phyloP scores from a whole-genome alignment of 1,140 invertebrate species.

The Rhopalosiphum padi region DNA sequence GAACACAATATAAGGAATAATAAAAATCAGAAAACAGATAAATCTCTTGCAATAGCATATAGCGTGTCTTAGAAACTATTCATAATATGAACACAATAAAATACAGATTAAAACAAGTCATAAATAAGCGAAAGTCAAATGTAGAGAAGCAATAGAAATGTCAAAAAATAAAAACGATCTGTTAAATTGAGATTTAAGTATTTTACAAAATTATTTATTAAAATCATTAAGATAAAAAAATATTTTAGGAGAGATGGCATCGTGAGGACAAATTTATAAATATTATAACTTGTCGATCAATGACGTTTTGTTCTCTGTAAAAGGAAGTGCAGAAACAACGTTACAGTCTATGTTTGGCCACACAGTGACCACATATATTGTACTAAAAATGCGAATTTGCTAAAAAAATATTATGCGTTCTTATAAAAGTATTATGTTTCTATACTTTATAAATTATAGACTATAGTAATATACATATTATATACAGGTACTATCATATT shows the following conservation, averaged over 20 bases:
- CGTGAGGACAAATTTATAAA: background rate
- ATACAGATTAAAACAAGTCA: conserved; percentile 1
- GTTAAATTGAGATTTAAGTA: background rate
- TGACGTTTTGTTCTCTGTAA: background rate
- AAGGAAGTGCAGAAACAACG: background rate
- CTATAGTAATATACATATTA: background rate
- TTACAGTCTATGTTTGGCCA: background rate
- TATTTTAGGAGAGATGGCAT: background rate
- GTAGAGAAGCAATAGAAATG: background rate
- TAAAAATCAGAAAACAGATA: background rate
- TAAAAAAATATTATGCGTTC: background rate
- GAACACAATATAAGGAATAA: background rate
- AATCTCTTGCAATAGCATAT: background rate
- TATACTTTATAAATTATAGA: background rate
- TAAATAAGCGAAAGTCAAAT: background rate
- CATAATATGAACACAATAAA: background rate
- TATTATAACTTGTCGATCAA: background rate
- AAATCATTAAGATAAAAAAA: background rate
- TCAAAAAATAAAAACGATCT: background rate
- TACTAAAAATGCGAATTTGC: background rate
- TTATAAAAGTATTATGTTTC: background rate
- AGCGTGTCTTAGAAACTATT: background rate
- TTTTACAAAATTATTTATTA: background rate
- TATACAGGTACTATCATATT: background rate
- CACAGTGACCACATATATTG: background rate